These are phyloP conservation scores for Bovichtus variegatus DNA, from an alignment of 2,797 vertebrate genomes.

Conservation along the genomic window DNA sequence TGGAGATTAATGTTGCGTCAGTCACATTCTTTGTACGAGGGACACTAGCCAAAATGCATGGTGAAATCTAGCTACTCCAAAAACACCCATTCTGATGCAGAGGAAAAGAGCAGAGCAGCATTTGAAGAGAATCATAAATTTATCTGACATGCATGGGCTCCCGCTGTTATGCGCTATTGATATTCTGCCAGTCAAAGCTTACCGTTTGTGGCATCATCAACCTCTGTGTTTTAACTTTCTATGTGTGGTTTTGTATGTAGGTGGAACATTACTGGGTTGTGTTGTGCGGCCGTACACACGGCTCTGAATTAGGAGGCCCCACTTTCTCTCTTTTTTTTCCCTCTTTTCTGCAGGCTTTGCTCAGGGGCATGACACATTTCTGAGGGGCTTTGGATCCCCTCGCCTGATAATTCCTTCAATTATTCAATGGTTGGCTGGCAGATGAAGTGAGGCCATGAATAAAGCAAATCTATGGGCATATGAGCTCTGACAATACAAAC, in stretches of 20 bases:
- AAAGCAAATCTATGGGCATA: conserved; percentile 77
- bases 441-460: conserved; percentile 79
- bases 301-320: conserved; percentile 66
- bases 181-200: conserved; percentile 80
- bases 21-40: conserved; percentile 78
- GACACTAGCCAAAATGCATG: conserved; percentile 76
- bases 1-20: conserved; percentile 84
- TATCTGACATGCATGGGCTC: conserved; percentile 77
- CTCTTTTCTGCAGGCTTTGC: conserved; percentile 73
- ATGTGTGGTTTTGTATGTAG: conserved; percentile 66
- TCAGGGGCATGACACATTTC: conserved; percentile 84
- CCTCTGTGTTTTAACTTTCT: conserved; percentile 72
- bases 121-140: conserved; percentile 73
- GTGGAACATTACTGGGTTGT: conserved; percentile 64
- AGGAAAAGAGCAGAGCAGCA: conserved; percentile 68
- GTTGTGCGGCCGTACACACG: conserved; percentile 39
- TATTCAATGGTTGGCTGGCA: conserved; percentile 81
- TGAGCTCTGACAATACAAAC: conserved; percentile 71
- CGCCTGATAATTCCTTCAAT: conserved; percentile 84
- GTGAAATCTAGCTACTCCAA: conserved; percentile 76
- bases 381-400: conserved; percentile 81
- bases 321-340: conserved; percentile 38
- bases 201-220: conserved; percentile 80
- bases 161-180: conserved; percentile 75
- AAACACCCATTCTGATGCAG: conserved; percentile 73